Evolutionary conservation across 1,140 invertebrate genomes (phyloP).

Genomic region (Galleria mellonella): DNA sequence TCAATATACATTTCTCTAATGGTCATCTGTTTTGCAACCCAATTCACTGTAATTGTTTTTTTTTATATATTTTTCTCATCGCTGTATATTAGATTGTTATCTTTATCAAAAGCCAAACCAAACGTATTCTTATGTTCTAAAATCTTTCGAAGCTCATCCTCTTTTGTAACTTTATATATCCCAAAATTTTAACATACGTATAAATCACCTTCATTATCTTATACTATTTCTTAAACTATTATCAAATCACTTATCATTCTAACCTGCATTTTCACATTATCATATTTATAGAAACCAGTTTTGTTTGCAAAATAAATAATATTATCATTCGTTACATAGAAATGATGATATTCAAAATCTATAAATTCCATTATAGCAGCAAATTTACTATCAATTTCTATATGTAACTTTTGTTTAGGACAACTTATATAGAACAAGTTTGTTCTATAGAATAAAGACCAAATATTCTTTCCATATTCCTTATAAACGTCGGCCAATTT

Average conservation of each 20-base stretch:
- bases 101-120: constrained; percentile 42
- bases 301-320: constrained; percentile 45
- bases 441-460: constrained; percentile 35
- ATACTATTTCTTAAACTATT: constrained; percentile 33
- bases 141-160: constrained; percentile 24
- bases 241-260: constrained; percentile 28
- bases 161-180: constrained; percentile 17
- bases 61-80: constrained; percentile 35
- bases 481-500: constrained; percentile 41
- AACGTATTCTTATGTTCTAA: constrained; percentile 35
- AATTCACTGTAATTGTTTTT: constrained; percentile 23
- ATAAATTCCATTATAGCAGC: constrained; percentile 40
- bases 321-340: constrained; percentile 26
- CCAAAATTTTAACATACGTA: constrained; percentile 43
- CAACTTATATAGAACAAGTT: constrained; percentile 50
- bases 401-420: constrained; percentile 45
- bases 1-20: constrained; percentile 10
- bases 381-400: constrained; percentile 42
- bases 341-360: constrained; percentile 40
- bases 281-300: constrained; percentile 40
- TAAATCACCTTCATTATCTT: constrained; percentile 33
- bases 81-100: constrained; percentile 43
- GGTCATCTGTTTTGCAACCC: constrained; percentile 18
- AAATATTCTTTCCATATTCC: constrained; percentile 43
- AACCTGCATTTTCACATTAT: constrained; percentile 15